These are phyloP conservation scores for Cirrhinus mrigala DNA, from an alignment of 2,797 vertebrate genomes.

Conservation along the genomic window DNA sequence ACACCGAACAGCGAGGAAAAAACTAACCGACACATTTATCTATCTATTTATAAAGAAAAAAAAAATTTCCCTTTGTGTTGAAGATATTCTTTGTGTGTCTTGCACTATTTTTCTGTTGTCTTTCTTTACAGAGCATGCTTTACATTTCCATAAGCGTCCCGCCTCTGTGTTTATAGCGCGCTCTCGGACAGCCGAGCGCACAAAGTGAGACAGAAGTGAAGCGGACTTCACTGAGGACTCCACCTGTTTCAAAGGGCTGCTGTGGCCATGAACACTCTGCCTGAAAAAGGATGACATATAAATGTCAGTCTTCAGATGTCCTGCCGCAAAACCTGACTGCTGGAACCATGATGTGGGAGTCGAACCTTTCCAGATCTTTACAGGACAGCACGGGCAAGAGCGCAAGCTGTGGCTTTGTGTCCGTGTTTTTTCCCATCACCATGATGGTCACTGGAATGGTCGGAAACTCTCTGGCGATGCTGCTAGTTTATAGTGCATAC, in stretches of 20 bases:
- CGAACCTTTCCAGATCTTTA: constrained; percentile 71
- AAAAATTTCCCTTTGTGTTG: background rate
- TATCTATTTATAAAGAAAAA: background rate
- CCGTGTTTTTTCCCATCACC: constrained; percentile 88
- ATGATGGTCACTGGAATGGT: constrained; percentile 95
- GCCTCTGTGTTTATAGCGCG: constrained; percentile 51
- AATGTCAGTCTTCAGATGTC: constrained; percentile 53
- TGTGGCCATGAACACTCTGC: constrained; percentile 38
- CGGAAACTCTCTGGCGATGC: constrained; percentile 91
- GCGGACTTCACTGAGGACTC: background rate
- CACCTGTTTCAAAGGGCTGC: background rate
- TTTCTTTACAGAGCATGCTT: constrained; percentile 1
- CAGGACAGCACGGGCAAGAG: constrained; percentile 66
- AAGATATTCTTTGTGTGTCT: background rate
- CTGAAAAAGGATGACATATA: constrained; percentile 56
- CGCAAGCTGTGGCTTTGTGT: constrained; percentile 80
- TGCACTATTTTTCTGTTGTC: background rate
- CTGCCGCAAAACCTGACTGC: background rate
- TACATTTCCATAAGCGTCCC: constrained; percentile 46
- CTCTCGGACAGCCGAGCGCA: constrained; percentile 19
- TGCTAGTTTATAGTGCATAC: constrained; percentile 89
- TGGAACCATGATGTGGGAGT: constrained; percentile 72
- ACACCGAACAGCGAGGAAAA: background rate
- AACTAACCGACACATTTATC: background rate
- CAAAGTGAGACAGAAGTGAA: constrained; percentile 22